Percentiles rank a stretch among this genome's conserved stretches.
phyloP scores from a whole-genome alignment of 2,797 vertebrate species.

The Galaxias olidus region DNA sequence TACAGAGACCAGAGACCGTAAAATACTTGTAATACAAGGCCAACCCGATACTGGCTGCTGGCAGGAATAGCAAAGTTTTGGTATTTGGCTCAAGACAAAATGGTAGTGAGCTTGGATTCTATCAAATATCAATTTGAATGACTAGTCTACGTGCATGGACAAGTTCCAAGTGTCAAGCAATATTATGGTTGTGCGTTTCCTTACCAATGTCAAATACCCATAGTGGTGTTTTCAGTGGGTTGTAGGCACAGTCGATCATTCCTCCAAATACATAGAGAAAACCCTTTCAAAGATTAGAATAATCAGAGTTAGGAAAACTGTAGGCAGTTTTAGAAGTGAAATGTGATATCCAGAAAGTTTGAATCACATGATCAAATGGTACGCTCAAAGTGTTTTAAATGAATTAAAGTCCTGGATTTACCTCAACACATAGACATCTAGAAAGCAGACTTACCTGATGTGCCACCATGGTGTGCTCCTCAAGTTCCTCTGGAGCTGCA shows the following conservation, averaged over 20 bases:
- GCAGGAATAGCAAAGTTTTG: no score
- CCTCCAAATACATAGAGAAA: slow-evolving; percentile 13
- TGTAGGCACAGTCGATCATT: slow-evolving; percentile 19
- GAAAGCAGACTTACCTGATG: neutral
- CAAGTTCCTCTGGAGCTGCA: slow-evolving; percentile 11
- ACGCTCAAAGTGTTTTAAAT: neutral
- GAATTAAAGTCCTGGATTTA: neutral
- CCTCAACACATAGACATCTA: neutral
- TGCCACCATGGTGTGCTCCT: slow-evolving; percentile 15
- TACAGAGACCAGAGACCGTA: neutral
- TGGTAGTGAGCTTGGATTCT: no score
- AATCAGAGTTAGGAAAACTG: neutral
- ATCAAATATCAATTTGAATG: no score
- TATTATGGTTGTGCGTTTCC: neutral
- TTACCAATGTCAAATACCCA: slow-evolving; percentile 19
- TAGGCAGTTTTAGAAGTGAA: neutral
- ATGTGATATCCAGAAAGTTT: neutral
- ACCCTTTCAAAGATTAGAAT: neutral
- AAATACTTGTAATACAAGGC: neutral
- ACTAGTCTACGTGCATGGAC: slow-evolving; percentile 5
- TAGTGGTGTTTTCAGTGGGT: neutral
- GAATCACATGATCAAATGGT: no score
- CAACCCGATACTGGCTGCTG: neutral
- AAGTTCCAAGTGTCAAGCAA: neutral
- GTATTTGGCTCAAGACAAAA: no score